phyloP scores from a whole-genome alignment of 2,113 vertebrate genomes.

The Pyxicephalus adspersus region DNA sequence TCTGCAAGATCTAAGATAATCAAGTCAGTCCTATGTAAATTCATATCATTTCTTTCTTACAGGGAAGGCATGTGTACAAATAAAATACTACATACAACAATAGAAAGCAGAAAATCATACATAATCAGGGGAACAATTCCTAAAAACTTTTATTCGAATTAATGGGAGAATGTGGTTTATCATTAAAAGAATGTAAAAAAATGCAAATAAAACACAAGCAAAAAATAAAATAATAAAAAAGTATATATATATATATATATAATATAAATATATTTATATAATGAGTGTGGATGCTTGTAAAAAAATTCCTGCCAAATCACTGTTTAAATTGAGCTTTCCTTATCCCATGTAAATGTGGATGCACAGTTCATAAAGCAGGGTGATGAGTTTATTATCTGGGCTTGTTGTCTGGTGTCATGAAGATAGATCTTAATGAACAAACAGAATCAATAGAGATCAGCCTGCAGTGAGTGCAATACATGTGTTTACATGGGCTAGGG shows the following conservation, averaged over 20 bases:
- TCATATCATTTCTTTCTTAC: no score
- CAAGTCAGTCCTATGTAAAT: background rate
- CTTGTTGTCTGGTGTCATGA: constrained; percentile 73
- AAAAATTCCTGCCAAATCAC: background rate
- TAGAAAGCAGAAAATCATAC: no score
- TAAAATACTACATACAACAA: no score
- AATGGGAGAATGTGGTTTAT: background rate
- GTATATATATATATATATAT: background rate
- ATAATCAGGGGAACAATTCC: background rate
- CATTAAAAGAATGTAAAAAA: no score
- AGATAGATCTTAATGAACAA: constrained; percentile 77
- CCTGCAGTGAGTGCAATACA: background rate
- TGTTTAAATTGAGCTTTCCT: background rate
- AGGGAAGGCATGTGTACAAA: no score
- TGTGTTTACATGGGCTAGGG: constrained; percentile 12
- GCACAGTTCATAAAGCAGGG: constrained; percentile 38
- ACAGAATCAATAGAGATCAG: constrained; percentile 68
- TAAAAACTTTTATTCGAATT: no score
- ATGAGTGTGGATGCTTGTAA: constrained; percentile 1
- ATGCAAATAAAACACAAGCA: no score
- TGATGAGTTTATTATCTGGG: constrained; percentile 77
- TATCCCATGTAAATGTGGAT: constrained; percentile 17
- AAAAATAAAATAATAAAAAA: background rate
- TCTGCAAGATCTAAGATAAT: no score
- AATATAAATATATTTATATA: background rate